Evolutionary conservation across 2,888 invertebrate species (phyloP), one percentile per base, ranked within the genome.

Genomic region (Pecten maximus): DNA sequence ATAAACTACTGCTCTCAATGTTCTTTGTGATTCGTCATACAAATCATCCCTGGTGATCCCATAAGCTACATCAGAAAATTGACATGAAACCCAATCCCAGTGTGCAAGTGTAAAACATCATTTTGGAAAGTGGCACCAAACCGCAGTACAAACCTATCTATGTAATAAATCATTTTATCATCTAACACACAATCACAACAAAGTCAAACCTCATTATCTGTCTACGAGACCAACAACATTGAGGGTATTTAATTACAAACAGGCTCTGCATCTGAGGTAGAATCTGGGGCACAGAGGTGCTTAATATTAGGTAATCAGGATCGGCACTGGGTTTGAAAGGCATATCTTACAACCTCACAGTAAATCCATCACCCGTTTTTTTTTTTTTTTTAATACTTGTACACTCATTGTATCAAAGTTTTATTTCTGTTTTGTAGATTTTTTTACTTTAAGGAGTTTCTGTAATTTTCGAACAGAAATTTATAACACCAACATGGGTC

Each of bases 131-230:
- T 19, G 50, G 50, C 19, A 54, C 15, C 16, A 54, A 54, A 54
- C 19, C 50, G 19, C 19, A 19, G 19, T 12, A 44, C 44, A 44
- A 44, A 12, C 12, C 8, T 44, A 44, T 44, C 44, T 44, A 6
- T 44, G 44, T 44, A 19, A 54, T 19, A 54, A 54, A 54, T 54
- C 50, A 54, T 54, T 19, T 54, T 19, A 54, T 54, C 50, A 54
- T 54, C 50, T 54, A 19, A 54, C 50, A 54, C 50, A 54, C 60
- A 60, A 60, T 60, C 60, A 60, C 60, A n/a, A 60, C 60, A 28
- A 8, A 28, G 16, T 19, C 50, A 12, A 16, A 44, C 44, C 3
- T 54, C 3, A 54, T 10, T 54, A 54, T 19, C 12, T 54, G 19
- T 19, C 50, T 54, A 54, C 19, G 6, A n/a, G 44, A n/a, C n/a